Evolutionary conservation across 2,113 vertebrate genomes (phyloP).

Genomic region (Salvelinus fontinalis): DNA sequence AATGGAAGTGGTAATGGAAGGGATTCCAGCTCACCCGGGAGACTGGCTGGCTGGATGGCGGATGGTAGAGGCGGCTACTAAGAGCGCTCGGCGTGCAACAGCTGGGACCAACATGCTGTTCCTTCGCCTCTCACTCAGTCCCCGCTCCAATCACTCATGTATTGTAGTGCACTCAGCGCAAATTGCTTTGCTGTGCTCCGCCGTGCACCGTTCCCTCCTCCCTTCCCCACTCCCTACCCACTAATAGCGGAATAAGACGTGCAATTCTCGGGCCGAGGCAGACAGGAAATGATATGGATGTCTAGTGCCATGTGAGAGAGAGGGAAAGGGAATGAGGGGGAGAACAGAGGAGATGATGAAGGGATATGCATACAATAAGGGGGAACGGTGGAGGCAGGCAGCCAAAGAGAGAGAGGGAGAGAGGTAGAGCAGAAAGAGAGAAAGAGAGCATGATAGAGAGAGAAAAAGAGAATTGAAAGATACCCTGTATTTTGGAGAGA

Average conservation of each 20-base stretch:
- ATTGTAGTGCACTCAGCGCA: slow-evolving; percentile 40
- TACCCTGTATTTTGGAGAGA: not conserved
- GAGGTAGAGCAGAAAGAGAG: slow-evolving; percentile 22
- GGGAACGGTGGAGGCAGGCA: slow-evolving; percentile 22
- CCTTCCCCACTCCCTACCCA: slow-evolving; percentile 11
- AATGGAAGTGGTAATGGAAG: slow-evolving; percentile 44
- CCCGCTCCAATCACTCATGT: slow-evolving; percentile 23
- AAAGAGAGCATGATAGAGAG: not conserved
- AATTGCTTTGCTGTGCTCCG: slow-evolving; percentile 21
- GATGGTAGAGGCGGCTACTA: slow-evolving; percentile 24
- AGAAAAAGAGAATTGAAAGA: no score
- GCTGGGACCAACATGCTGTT: not conserved
- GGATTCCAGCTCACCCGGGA: slow-evolving; percentile 47
- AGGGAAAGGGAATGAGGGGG: slow-evolving; percentile 19
- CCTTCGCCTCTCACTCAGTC: slow-evolving; percentile 16
- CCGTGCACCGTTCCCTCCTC: slow-evolving; percentile 1
- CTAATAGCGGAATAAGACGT: not conserved
- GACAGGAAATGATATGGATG: not conserved
- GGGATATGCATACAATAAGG: not conserved
- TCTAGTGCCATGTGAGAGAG: slow-evolving; percentile 1
- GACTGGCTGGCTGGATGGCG: slow-evolving; percentile 18
- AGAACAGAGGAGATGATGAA: slow-evolving; percentile 31
- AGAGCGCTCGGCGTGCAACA: slow-evolving; percentile 11
- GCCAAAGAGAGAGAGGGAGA: not conserved
- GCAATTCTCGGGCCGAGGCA: not conserved